Conservation (phyloP, 2,113 vertebrate genomes). For the Phaethornis superciliosus region DNA sequence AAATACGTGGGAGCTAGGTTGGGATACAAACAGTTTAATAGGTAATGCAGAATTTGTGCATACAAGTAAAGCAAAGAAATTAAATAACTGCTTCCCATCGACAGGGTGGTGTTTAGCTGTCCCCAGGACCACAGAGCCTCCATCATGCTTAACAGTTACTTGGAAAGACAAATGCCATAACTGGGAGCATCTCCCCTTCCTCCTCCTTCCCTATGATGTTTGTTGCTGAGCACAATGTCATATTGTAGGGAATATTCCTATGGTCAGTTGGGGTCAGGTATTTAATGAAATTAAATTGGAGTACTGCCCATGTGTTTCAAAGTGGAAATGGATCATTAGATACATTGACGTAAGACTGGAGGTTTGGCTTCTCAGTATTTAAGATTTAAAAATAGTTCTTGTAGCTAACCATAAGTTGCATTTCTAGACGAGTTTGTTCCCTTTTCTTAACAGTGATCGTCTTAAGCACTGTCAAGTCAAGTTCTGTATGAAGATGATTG, state of each 20-base stretch:
- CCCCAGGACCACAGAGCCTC: not conserved
- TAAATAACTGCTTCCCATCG: not conserved
- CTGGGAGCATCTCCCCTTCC: not conserved
- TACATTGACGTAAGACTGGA: not conserved
- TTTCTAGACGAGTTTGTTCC: slow-evolving; percentile 26
- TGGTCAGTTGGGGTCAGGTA: too few species aligned
- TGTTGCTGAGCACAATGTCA: not conserved
- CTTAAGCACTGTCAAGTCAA: not conserved
- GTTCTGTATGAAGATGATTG: not conserved
- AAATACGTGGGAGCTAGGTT: not conserved
- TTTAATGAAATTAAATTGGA: not conserved
- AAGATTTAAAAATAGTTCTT: not conserved
- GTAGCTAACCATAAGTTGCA: not conserved
- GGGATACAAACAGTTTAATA: not conserved
- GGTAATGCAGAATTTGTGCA: not conserved
- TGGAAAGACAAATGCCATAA: not conserved
- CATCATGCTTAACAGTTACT: accelerated
- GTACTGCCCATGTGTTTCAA: not conserved
- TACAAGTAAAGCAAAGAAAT: not conserved
- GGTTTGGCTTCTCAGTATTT: not conserved
- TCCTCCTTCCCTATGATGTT: not conserved
- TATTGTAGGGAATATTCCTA: not conserved
- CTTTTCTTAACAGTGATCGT: not conserved
- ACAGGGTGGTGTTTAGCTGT: not conserved
- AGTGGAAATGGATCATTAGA: not conserved